These are phyloP conservation scores for Hirtodrosophila alboralis DNA, from an alignment of 2,888 invertebrate species.

Conservation along the genomic window DNA sequence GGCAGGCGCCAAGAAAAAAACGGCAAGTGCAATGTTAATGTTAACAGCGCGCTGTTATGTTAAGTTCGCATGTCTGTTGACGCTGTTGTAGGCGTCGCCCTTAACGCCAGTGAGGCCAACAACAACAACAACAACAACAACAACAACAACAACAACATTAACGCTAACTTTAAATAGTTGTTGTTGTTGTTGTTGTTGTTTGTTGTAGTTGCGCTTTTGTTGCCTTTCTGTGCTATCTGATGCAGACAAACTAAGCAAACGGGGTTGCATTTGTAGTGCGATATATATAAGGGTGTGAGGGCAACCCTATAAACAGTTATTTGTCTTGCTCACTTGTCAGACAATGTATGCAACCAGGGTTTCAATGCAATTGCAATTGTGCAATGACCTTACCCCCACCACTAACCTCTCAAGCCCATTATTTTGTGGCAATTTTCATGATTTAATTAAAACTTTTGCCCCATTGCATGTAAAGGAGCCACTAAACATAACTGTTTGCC, in stretches of 20 bases:
- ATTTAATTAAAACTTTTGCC: conserved; percentile 70
- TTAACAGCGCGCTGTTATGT: conserved; percentile 58
- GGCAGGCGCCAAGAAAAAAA: conserved; percentile 53
- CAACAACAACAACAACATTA: conserved; percentile 3
- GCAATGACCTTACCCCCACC: background rate
- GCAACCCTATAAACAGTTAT: conserved; percentile 21
- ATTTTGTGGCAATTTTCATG: conserved; percentile 46
- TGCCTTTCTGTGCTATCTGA: conserved; percentile 55
- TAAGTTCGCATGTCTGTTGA: conserved; percentile 27
- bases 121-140: conserved; percentile 2
- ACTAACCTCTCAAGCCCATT: too few species aligned
- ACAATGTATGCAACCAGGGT: background rate
- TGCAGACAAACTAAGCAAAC: conserved; percentile 58
- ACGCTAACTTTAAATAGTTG: conserved; percentile 6
- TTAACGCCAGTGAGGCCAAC: conserved; percentile 11
- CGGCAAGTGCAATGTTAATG: conserved; percentile 34
- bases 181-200: conserved; percentile 4
- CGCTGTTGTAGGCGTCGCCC: conserved; percentile 60
- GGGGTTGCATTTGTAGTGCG: conserved; percentile 36
- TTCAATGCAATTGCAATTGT: conserved; percentile 19
- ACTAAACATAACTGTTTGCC: conserved; percentile 21
- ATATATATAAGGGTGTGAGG: background rate
- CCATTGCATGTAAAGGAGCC: conserved; percentile 44
- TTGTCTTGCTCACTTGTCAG: conserved; percentile 42
- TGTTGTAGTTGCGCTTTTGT: conserved; percentile 43